phyloP scores from a whole-genome alignment of 2,113 vertebrate species.

The Laticauda colubrina region DNA sequence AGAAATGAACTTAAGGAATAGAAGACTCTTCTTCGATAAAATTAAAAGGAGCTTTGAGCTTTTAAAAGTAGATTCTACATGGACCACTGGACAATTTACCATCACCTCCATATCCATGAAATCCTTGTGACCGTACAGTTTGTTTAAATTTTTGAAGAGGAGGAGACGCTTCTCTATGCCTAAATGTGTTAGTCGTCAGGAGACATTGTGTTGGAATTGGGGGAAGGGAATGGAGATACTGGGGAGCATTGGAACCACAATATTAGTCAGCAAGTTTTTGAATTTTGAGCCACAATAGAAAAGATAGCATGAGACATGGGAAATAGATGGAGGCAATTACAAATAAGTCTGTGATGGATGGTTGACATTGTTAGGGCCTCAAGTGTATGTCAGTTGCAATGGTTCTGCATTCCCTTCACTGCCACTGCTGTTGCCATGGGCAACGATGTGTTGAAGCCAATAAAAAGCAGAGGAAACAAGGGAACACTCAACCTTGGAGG shows the following conservation, averaged over 20 bases:
- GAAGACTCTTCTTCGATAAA: not conserved
- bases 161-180: not conserved
- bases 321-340: conserved; percentile 82
- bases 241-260: conserved; percentile 45
- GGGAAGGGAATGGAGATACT: not conserved
- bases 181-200: conserved; percentile 29
- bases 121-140: not conserved
- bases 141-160: not conserved
- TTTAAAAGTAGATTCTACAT: not conserved
- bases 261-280: conserved; percentile 77
- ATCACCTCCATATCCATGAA: not conserved
- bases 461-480: conserved; percentile 72
- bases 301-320: conserved; percentile 71
- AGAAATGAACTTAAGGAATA: not conserved
- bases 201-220: not conserved
- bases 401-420: conserved; percentile 67
- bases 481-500: conserved; percentile 68
- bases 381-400: conserved; percentile 67
- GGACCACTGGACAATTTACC: not conserved
- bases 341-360: conserved; percentile 76
- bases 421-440: conserved; percentile 74
- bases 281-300: conserved; percentile 71
- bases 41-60: not conserved
- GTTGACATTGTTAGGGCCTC: conserved; percentile 77
- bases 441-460: conserved; percentile 73